A percentile compares a stretch with the other conserved stretches of the same genome.
Evolutionary conservation across 2,113 vertebrate genomes (phyloP).

Genomic region (Phylloscopus trochiloides): DNA sequence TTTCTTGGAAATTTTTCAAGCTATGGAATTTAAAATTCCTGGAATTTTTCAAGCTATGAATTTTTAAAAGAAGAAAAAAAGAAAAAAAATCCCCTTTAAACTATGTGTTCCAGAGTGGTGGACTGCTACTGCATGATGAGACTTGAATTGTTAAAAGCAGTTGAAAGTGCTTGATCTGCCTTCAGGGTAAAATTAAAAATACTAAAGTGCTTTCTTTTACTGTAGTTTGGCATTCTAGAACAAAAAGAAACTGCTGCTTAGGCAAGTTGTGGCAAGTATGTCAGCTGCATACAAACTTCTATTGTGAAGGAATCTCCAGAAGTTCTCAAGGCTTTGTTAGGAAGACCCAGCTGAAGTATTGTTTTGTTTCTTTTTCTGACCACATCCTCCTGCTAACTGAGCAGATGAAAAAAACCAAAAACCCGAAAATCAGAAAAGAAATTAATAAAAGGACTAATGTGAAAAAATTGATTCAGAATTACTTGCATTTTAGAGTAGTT

Average conservation of each 20-base stretch:
- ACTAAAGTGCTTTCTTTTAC: neutral
- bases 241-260: neutral
- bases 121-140: constrained; percentile 18
- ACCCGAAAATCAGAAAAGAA: neutral
- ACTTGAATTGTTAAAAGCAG: constrained; percentile 48
- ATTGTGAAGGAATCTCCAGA: neutral
- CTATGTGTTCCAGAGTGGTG: neutral
- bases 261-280: constrained; percentile 37
- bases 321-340: neutral
- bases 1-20: constrained; percentile 34
- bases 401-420: neutral
- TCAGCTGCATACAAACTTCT: neutral
- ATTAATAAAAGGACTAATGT: neutral
- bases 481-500: neutral
- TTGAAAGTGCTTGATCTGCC: constrained; percentile 35
- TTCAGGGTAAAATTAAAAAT: constrained; percentile 24
- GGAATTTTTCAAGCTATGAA: constrained; percentile 33
- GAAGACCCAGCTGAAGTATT: neutral
- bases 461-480: neutral
- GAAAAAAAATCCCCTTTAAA: neutral
- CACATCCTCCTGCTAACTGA: neutral
- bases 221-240: neutral
- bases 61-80: neutral
- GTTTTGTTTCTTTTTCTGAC: constrained; percentile 5
- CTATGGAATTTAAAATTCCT: constrained; percentile 12